These are phyloP conservation scores for Sparus aurata DNA, from an alignment of 2,797 vertebrate genomes.

Conservation along the genomic window DNA sequence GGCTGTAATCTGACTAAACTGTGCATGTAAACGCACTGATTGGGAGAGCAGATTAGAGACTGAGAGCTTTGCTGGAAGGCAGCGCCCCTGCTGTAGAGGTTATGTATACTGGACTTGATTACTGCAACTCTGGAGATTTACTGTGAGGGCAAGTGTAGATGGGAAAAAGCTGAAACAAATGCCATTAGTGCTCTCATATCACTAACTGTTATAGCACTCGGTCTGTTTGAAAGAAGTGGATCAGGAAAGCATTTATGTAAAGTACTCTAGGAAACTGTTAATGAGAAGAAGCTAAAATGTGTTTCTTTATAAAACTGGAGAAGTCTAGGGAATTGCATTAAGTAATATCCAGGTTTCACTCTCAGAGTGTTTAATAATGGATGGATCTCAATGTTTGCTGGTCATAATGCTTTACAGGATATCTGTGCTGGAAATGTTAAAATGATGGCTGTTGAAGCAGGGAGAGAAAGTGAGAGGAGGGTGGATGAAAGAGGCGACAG, in stretches of 20 bases:
- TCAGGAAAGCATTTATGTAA: not conserved
- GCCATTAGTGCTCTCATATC: conserved; percentile 7
- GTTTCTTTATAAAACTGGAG: not conserved
- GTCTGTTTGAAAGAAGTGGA: not conserved
- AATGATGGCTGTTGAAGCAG: not conserved
- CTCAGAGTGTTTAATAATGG: not conserved
- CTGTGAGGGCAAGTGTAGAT: not conserved
- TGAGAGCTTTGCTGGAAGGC: not conserved
- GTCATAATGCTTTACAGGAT: not conserved
- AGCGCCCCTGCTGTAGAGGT: not conserved
- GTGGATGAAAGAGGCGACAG: not conserved
- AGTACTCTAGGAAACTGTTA: not conserved
- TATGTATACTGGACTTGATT: conserved; percentile 7
- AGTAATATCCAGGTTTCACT: not conserved
- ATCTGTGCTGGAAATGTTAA: not conserved
- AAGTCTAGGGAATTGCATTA: not conserved
- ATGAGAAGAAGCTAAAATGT: not conserved
- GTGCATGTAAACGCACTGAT: too few relatives aligned
- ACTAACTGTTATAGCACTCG: not conserved
- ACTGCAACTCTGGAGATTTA: not conserved
- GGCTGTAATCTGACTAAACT: too few relatives aligned
- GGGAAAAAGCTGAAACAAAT: conserved; percentile 3
- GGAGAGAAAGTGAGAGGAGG: conserved; percentile 17
- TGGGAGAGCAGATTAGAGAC: conserved; percentile 16
- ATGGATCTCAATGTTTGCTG: not conserved